Evolutionary conservation across 2,113 vertebrate species (phyloP).

Genomic region (Morone saxatilis): DNA sequence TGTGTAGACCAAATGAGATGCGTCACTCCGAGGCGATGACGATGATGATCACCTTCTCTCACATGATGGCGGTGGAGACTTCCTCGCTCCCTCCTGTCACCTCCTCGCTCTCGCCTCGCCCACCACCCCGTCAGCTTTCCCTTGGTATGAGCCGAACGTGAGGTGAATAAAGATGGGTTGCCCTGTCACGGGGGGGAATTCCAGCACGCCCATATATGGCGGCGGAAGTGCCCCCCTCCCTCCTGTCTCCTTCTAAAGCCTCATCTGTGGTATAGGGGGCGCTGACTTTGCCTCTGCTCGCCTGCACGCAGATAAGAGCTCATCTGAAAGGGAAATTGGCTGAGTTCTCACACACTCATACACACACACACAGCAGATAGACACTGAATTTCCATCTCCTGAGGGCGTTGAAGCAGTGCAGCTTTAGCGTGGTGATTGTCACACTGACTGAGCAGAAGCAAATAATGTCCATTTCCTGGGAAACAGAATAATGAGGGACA

Average conservation of each 20-base stretch:
- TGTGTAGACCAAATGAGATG: not conserved
- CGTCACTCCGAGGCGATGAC: constrained; percentile 43
- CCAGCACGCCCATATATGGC: constrained; percentile 80
- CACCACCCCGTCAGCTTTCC: constrained; percentile 15
- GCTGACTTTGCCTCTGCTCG: constrained; percentile 51
- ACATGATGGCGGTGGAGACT: constrained; percentile 29
- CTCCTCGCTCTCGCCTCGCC: constrained; percentile 13
- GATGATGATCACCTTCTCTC: constrained; percentile 6
- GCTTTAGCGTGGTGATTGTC: constrained; percentile 49
- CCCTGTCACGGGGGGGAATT: constrained; percentile 74
- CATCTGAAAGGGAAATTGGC: constrained; percentile 71
- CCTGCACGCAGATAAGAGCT: constrained; percentile 55
- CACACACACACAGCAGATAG: not conserved
- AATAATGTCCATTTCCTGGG: constrained; percentile 41
- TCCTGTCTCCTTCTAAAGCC: constrained; percentile 9
- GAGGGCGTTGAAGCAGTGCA: constrained; percentile 32
- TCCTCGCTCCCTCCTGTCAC: constrained; percentile 20
- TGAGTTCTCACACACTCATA: constrained; percentile 27
- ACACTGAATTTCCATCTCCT: constrained; percentile 46
- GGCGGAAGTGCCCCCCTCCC: constrained; percentile 67
- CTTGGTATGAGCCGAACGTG: constrained; percentile 65
- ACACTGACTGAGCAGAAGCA: constrained; percentile 47
- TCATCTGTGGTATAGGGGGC: constrained; percentile 35
- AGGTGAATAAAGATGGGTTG: constrained; percentile 70
- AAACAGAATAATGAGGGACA: constrained; percentile 36